A percentile compares a stretch with the other conserved stretches of the same genome.
Evolutionary conservation across 1,140 invertebrate species (phyloP).

Genomic region (Gyrodactylus bullatarudis): DNA sequence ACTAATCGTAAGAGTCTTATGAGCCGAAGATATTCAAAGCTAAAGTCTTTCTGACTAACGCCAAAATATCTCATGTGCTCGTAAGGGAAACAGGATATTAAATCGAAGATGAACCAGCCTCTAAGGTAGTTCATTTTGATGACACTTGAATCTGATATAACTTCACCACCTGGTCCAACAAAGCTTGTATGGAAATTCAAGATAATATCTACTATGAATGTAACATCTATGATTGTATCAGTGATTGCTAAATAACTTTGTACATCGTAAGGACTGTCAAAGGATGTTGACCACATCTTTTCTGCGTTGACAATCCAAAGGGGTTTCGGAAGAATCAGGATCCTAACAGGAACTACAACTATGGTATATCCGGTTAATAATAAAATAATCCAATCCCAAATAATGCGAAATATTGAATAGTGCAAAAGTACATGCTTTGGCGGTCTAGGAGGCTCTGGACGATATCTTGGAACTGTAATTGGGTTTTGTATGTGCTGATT

Average conservation of each 20-base stretch:
- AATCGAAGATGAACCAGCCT: conserved; percentile 96
- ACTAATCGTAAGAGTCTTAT: conserved; percentile 71
- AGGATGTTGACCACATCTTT: not conserved
- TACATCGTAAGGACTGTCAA: conserved; percentile 15
- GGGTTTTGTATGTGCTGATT: not conserved
- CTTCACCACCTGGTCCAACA: conserved; percentile 73
- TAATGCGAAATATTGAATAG: conserved; percentile 86
- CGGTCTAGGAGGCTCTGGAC: conserved; percentile 95
- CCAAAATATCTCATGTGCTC: conserved; percentile 99
- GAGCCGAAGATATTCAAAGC: not conserved
- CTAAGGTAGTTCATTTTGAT: conserved; percentile 80
- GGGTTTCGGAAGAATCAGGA: conserved; percentile 88
- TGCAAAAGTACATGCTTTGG: conserved; percentile 91
- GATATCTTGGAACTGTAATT: conserved; percentile 41
- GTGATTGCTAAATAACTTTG: conserved; percentile 82
- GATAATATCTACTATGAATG: conserved; percentile 99
- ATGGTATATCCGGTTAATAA: conserved; percentile 98
- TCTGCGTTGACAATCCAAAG: not conserved
- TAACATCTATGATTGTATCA: conserved; percentile 79
- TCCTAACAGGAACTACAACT: conserved; percentile 99
- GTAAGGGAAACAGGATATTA: conserved; percentile 89
- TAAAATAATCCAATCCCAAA: conserved; percentile 98
- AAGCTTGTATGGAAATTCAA: conserved; percentile 99
- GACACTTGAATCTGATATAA: conserved; percentile 16
- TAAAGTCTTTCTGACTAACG: conserved; percentile 16